A percentile compares a stretch with the other conserved stretches of the same genome.
phyloP scores from a whole-genome alignment of 2,888 invertebrate genomes.

The Agonum fuliginosum region DNA sequence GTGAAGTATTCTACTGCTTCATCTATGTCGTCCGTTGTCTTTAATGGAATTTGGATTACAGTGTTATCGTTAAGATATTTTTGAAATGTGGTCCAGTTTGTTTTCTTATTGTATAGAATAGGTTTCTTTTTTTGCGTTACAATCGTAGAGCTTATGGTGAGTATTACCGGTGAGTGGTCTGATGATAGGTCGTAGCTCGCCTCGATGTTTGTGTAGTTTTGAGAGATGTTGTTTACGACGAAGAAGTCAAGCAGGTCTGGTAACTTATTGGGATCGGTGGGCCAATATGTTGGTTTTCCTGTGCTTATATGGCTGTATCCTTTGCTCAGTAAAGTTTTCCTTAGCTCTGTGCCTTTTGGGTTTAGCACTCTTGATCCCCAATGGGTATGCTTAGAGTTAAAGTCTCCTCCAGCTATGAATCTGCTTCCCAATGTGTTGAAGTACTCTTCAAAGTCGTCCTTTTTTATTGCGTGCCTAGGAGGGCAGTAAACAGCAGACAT shows the following conservation, averaged over 20 bases:
- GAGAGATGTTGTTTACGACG: slow-evolving; percentile 57
- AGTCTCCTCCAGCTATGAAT: slow-evolving; percentile 53
- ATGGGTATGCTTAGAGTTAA: slow-evolving; percentile 50
- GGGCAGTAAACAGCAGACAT: slow-evolving; percentile 51
- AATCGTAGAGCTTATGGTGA: slow-evolving; percentile 6
- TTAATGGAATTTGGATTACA: neutral
- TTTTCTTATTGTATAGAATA: slow-evolving; percentile 20
- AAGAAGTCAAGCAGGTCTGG: slow-evolving; percentile 62
- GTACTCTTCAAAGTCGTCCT: slow-evolving; percentile 32
- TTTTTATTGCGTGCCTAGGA: slow-evolving; percentile 40
- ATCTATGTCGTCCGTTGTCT: neutral
- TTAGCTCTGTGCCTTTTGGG: slow-evolving; percentile 43
- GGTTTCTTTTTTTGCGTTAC: slow-evolving; percentile 55
- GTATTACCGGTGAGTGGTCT: slow-evolving; percentile 52
- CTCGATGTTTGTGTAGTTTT: too few relatives aligned
- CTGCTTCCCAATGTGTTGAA: slow-evolving; percentile 50
- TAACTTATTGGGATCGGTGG: slow-evolving; percentile 61
- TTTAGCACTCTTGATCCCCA: slow-evolving; percentile 52
- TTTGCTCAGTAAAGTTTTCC: slow-evolving; percentile 25
- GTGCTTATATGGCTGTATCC: slow-evolving; percentile 56
- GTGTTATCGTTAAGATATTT: too few relatives aligned
- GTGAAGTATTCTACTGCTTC: neutral
- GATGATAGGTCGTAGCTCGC: slow-evolving; percentile 60
- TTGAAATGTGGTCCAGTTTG: slow-evolving; percentile 56
- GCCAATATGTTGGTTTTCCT: too few relatives aligned